Conservation (phyloP, 2,113 vertebrate genomes). For the Oceanodroma tethys region DNA sequence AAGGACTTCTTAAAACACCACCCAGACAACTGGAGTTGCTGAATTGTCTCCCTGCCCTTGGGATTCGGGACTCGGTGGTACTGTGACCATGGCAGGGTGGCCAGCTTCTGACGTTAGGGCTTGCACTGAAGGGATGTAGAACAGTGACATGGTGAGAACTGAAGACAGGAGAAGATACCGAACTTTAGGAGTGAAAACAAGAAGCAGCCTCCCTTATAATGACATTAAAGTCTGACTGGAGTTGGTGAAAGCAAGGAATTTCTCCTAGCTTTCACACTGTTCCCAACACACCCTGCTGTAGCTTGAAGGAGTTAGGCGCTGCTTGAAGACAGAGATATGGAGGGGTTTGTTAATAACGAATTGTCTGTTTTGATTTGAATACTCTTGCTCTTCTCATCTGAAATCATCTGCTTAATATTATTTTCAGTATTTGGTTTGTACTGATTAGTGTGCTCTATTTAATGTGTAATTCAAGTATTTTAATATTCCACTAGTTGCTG, state of each 20-base stretch:
- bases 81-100: neutral
- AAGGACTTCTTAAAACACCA: neutral
- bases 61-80: neutral
- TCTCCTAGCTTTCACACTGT: neutral
- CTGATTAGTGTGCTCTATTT: neutral
- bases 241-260: neutral
- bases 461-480: neutral
- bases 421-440: conserved; percentile 13
- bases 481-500: neutral
- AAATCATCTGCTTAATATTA: neutral
- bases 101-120: fast-evolving
- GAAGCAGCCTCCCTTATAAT: neutral
- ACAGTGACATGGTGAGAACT: neutral
- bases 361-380: neutral
- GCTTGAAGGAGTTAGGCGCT: neutral
- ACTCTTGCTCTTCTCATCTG: neutral
- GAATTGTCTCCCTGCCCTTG: neutral
- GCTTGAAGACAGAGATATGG: neutral
- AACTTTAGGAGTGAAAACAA: neutral
- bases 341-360: neutral
- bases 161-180: neutral
- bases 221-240: neutral
- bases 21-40: neutral
- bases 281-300: neutral
- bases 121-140: neutral